Evolutionary conservation across 2,888 invertebrate genomes (phyloP).

Genomic region (Therioaphis trifolii): DNA sequence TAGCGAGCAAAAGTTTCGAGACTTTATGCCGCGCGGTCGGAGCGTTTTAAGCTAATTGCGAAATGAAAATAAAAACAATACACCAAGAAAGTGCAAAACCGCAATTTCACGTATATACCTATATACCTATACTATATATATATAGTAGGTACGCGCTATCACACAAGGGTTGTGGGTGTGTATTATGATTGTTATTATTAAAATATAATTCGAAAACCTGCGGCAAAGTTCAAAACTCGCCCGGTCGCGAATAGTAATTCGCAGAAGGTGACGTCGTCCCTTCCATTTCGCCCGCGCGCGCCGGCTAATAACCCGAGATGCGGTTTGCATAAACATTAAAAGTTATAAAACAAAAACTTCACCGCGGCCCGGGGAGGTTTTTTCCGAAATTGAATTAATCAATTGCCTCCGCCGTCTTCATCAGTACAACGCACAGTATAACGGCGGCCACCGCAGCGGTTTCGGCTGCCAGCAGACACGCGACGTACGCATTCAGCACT

Average conservation of each 20-base stretch:
- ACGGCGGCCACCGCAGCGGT: neutral
- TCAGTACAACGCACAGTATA: neutral
- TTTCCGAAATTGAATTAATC: slow-evolving; percentile 52
- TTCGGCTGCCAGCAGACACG: slow-evolving; percentile 49
- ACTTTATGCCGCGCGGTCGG: neutral
- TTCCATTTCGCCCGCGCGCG: neutral
- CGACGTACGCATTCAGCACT: neutral
- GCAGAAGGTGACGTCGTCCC: slow-evolving; percentile 51
- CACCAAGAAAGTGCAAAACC: slow-evolving; percentile 24
- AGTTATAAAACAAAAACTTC: slow-evolving; percentile 44
- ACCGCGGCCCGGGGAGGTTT: slow-evolving; percentile 30
- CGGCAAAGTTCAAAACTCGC: slow-evolving; percentile 60
- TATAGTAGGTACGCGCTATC: neutral
- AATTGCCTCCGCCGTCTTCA: slow-evolving; percentile 7
- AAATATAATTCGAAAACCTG: slow-evolving; percentile 53
- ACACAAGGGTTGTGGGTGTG: slow-evolving; percentile 25
- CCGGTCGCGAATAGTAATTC: slow-evolving; percentile 42
- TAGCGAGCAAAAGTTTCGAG: slow-evolving; percentile 25
- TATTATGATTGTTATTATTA: slow-evolving; percentile 51
- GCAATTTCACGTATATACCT: slow-evolving; percentile 7
- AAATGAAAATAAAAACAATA: slow-evolving; percentile 45
- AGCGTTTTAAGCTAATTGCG: slow-evolving; percentile 55
- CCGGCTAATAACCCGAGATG: slow-evolving; percentile 46
- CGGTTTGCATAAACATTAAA: slow-evolving; percentile 55
- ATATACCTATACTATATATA: slow-evolving; percentile 21